These are phyloP conservation scores for Mustela lutreola DNA, from an alignment of 2,113 vertebrate species.

Conservation along the genomic window DNA sequence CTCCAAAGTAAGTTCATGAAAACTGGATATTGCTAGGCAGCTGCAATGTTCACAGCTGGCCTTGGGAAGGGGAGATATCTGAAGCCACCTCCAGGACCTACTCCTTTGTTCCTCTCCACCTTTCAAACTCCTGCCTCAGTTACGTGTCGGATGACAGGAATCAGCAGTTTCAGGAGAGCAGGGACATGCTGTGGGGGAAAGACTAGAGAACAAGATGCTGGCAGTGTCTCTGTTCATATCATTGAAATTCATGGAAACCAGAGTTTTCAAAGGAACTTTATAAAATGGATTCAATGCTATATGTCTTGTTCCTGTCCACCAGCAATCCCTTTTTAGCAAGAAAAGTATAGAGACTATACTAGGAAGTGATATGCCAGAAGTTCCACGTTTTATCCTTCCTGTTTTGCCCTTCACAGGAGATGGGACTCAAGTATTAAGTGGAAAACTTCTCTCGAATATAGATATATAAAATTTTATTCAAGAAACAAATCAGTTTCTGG, in stretches of 20 bases:
- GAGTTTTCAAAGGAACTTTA: neutral
- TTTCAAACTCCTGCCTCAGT: neutral
- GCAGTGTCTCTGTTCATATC: neutral
- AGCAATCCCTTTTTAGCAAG: neutral
- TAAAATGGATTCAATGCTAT: neutral
- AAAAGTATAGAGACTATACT: neutral
- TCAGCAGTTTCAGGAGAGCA: neutral
- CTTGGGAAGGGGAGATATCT: neutral
- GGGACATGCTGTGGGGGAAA: accelerated
- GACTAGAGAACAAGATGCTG: neutral
- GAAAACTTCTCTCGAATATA: neutral
- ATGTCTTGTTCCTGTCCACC: neutral
- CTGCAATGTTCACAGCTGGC: neutral
- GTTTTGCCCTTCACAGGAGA: neutral
- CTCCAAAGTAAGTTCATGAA: neutral
- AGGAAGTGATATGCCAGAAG: neutral
- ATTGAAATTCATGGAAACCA: neutral
- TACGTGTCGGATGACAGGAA: neutral
- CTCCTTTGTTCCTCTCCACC: neutral
- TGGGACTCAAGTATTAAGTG: neutral
- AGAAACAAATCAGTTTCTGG: neutral
- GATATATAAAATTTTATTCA: neutral
- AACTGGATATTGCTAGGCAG: neutral
- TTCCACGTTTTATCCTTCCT: neutral
- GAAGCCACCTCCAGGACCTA: neutral